Conservation (phyloP, 37 sponge, comb jelly and placozoan genomes). For the Dysidea cf. avara region DNA sequence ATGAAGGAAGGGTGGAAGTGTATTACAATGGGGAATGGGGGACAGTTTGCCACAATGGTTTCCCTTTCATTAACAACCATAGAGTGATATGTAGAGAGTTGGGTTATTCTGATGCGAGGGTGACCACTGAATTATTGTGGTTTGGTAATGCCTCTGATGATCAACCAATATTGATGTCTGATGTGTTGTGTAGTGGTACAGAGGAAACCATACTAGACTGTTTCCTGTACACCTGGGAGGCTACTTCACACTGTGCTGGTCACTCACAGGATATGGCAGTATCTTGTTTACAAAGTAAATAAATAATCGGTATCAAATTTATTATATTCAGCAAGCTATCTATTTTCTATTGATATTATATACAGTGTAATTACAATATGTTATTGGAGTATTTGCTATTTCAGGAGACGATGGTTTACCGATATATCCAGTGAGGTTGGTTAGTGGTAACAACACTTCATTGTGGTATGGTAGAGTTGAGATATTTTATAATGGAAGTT, state of each 20-base stretch:
- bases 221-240: background rate
- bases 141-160: background rate
- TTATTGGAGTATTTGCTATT: no score
- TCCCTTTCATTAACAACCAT: background rate
- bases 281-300: no score
- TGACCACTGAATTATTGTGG: background rate
- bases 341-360: no score
- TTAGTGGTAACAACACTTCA: no score
- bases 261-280: background rate
- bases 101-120: slow-evolving; percentile 4
- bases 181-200: background rate
- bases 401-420: no score
- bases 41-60: slow-evolving; percentile 16
- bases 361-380: no score
- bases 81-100: slow-evolving; percentile 24
- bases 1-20: slow-evolving; percentile 5
- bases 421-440: no score
- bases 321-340: no score
- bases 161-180: background rate
- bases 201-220: background rate
- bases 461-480: no score
- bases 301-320: no score
- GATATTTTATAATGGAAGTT: no score
- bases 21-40: slow-evolving; percentile 20
- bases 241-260: background rate